These are phyloP conservation scores for Motacilla alba DNA, from an alignment of 2,113 vertebrate species.

Conservation along the genomic window DNA sequence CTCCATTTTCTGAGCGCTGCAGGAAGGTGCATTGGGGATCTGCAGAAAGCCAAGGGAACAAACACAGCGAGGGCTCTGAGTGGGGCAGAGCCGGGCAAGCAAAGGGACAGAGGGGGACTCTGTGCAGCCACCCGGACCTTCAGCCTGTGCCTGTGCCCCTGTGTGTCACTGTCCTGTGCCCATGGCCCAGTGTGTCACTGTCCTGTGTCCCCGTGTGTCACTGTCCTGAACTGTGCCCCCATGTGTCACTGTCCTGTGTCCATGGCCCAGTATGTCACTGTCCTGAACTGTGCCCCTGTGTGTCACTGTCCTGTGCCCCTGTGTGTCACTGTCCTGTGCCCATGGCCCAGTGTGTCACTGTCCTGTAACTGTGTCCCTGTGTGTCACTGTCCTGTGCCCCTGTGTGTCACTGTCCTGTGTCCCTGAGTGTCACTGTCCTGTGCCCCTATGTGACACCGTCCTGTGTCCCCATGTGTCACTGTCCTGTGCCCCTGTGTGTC, in stretches of 20 bases:
- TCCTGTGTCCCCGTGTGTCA: background rate
- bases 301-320: background rate
- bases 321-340: background rate
- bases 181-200: background rate
- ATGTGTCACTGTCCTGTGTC: background rate
- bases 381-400: background rate
- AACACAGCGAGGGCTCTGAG: fast-evolving
- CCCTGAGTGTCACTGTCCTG: background rate
- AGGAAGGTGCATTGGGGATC: too few species aligned
- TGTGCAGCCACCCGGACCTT: background rate
- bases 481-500: background rate
- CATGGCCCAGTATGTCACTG: background rate
- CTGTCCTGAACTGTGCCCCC: background rate
- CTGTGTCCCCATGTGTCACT: background rate
- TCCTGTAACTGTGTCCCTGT: background rate
- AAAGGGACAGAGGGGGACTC: fast-evolving
- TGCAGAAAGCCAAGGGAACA: background rate
- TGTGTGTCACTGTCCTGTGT: background rate
- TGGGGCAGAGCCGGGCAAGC: fast-evolving
- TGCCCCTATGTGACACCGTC: background rate
- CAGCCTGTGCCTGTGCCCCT: background rate
- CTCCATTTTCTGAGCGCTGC: fast-evolving
- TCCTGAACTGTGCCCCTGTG: background rate
- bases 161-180: background rate
- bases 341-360: too few species aligned